phyloP scores from a whole-genome alignment of 2,888 invertebrate genomes.

The Drosophila prostipennis region DNA sequence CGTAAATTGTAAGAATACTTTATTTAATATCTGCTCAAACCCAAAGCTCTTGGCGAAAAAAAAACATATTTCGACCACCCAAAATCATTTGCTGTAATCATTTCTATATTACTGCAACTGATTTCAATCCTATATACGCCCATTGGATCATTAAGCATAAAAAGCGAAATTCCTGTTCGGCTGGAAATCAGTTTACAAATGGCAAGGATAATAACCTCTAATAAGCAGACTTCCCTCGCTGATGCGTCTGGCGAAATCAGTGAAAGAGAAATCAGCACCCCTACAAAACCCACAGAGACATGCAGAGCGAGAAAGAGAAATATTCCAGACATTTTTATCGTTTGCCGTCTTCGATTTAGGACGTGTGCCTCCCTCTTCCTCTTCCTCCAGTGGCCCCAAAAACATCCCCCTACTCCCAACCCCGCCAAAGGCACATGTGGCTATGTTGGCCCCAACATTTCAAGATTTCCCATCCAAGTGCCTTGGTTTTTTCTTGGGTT shows the following conservation, averaged over 20 bases:
- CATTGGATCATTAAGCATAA: conserved; percentile 45
- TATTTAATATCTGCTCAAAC: background rate
- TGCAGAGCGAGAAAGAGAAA: conserved; percentile 46
- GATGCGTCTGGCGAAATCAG: conserved; percentile 74
- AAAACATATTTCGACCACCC: background rate
- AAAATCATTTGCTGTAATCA: conserved; percentile 6
- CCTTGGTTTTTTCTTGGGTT: conserved; percentile 30
- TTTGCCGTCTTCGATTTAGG: conserved; percentile 81
- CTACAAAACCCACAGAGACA: conserved; percentile 35
- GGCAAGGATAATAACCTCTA: conserved; percentile 78
- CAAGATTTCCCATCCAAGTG: conserved; percentile 40
- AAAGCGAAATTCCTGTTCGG: conserved; percentile 41
- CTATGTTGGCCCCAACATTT: conserved; percentile 41
- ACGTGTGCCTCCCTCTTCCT: conserved; percentile 42
- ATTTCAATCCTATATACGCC: conserved; percentile 22
- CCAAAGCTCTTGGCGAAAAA: background rate
- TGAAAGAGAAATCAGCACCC: conserved; percentile 63
- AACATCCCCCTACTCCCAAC: background rate
- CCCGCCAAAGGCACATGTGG: conserved; percentile 41
- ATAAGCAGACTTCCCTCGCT: conserved; percentile 64
- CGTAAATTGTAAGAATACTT: background rate
- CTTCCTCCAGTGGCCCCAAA: background rate
- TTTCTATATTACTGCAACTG: conserved; percentile 13
- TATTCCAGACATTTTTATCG: conserved; percentile 84
- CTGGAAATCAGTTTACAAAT: conserved; percentile 80